Conservation (phyloP, 2,888 invertebrate genomes). For the Amphipoea oculea region DNA sequence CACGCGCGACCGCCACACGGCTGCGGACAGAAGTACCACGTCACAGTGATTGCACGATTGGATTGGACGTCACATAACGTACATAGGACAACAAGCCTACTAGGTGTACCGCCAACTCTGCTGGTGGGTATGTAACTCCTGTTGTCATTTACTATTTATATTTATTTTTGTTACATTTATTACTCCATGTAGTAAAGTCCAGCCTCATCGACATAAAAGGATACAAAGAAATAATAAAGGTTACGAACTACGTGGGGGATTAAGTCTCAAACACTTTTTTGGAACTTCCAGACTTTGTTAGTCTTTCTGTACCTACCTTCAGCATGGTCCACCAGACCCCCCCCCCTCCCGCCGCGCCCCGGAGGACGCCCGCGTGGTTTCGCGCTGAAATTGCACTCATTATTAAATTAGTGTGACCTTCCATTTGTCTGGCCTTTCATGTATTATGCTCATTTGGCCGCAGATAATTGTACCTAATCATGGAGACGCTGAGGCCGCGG, state of each 20-base stretch:
- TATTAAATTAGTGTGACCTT: constrained; percentile 60
- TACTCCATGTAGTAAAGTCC: background rate
- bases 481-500: background rate
- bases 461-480: constrained; percentile 25
- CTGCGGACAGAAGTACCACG: constrained; percentile 5
- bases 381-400: constrained; percentile 58
- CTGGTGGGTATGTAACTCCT: background rate
- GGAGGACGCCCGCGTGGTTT: background rate
- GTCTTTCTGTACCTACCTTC: constrained; percentile 19
- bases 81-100: background rate
- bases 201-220: background rate
- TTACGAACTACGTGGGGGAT: background rate
- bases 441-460: constrained; percentile 41
- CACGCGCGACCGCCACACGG: background rate
- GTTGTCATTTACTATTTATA: background rate
- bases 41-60: too few relatives aligned
- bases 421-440: constrained; percentile 54
- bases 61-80: background rate
- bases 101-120: background rate
- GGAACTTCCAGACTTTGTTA: background rate
- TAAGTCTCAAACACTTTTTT: background rate
- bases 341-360: background rate
- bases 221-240: background rate
- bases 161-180: background rate
- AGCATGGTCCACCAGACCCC: background rate